Evolutionary conservation across 2,797 vertebrate species (phyloP).

Genomic region (Lacerta agilis): DNA sequence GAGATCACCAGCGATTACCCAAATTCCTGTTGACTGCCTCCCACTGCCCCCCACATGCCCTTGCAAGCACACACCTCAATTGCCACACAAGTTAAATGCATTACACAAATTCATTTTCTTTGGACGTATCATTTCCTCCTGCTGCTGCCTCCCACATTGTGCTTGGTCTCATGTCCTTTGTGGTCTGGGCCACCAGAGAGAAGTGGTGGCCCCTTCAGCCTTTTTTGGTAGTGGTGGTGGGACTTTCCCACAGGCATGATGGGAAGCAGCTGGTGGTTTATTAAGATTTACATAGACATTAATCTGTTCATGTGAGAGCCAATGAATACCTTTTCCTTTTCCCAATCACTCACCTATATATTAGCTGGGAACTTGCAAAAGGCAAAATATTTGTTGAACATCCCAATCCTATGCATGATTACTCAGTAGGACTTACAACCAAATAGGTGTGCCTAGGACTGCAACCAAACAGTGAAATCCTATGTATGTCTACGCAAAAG

Average conservation of each 20-base stretch:
- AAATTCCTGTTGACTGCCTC: background rate
- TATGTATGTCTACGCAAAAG: background rate
- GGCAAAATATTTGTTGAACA: constrained; percentile 24
- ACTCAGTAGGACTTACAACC: background rate
- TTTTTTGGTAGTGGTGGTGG: background rate
- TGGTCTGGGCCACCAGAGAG: constrained; percentile 41
- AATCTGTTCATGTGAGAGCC: constrained; percentile 29
- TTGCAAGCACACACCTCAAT: background rate
- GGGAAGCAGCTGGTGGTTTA: constrained; percentile 58
- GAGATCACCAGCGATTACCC: constrained; percentile 14
- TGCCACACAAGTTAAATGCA: constrained; percentile 13
- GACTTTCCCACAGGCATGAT: constrained; percentile 46
- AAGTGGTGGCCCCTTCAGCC: constrained; percentile 22
- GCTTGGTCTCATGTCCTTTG: constrained; percentile 39
- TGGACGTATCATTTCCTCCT: constrained; percentile 51
- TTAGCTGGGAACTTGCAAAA: constrained; percentile 17
- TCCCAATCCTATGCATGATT: background rate
- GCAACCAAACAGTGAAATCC: background rate
- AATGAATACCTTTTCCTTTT: constrained; percentile 42
- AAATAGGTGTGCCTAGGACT: background rate
- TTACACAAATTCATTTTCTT: constrained; percentile 33
- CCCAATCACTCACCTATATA: constrained; percentile 30
- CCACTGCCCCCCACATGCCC: background rate
- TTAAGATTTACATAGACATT: constrained; percentile 57
- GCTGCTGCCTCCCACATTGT: constrained; percentile 26